Percentiles rank a stretch among this genome's conserved stretches.
Evolutionary conservation across 2,797 vertebrate species (phyloP).

Genomic region (Xiphorhynchus erythropygius): DNA sequence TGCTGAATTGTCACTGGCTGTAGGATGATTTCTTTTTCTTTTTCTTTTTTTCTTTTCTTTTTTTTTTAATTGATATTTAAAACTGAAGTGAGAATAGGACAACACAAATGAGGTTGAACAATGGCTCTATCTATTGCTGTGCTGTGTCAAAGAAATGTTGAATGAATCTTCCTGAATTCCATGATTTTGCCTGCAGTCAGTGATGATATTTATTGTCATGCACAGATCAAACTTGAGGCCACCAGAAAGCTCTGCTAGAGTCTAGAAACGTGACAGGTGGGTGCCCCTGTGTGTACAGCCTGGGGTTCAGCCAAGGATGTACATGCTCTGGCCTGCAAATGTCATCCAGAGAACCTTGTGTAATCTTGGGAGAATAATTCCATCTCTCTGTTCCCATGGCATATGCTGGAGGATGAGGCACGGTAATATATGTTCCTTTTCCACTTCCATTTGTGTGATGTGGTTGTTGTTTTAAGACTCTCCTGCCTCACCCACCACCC

Average conservation of each 20-base stretch:
- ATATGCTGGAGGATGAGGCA: background rate
- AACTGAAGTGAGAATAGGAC: background rate
- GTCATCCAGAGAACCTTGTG: background rate
- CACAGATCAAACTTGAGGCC: background rate
- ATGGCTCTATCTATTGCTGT: background rate
- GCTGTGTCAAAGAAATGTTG: background rate
- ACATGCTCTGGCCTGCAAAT: background rate
- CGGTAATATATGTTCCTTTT: background rate
- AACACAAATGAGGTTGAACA: background rate
- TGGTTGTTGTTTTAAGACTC: background rate
- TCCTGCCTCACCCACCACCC: accelerated
- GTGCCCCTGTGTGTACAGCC: background rate
- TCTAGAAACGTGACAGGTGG: background rate
- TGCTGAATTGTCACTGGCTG: background rate
- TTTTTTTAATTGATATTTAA: background rate
- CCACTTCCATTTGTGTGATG: background rate
- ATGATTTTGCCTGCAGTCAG: background rate
- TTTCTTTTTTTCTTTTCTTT: no score
- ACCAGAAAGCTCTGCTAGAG: background rate
- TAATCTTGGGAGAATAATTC: background rate
- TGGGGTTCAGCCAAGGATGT: background rate
- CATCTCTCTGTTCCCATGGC: background rate
- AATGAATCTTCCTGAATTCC: background rate
- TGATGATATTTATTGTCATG: background rate
- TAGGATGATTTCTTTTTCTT: background rate